These are phyloP conservation scores for Orussus abietinus DNA, from an alignment of 1,140 invertebrate genomes.

Conservation along the genomic window DNA sequence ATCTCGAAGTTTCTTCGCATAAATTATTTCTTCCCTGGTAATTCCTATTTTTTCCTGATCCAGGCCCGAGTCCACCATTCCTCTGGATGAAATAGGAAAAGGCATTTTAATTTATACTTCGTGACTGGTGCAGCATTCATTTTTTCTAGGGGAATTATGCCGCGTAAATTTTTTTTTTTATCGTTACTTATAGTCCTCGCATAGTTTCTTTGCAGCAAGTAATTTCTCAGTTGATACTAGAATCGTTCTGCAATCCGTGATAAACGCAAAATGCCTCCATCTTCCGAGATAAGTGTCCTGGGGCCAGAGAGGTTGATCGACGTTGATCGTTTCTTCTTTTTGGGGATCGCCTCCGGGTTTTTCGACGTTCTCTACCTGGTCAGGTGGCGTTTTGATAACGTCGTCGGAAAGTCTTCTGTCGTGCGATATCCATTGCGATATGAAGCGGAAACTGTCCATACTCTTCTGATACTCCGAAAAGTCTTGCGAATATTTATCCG, in stretches of 20 bases:
- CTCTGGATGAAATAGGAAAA: background rate
- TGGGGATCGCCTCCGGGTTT: too few relatives aligned
- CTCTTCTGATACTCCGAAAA: too few relatives aligned
- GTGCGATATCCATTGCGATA: too few relatives aligned
- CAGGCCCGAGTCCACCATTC: slow-evolving; percentile 8
- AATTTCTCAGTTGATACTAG: slow-evolving; percentile 52
- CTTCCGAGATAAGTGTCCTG: slow-evolving; percentile 64
- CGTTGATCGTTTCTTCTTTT: slow-evolving; percentile 40
- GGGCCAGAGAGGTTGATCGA: slow-evolving; percentile 61
- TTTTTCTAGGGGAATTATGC: background rate
- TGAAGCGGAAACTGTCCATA: too few relatives aligned
- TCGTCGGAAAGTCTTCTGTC: too few relatives aligned
- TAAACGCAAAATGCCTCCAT: slow-evolving; percentile 64
- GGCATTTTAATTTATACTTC: background rate
- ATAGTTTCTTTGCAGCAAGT: slow-evolving; percentile 56
- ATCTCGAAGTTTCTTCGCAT: slow-evolving; percentile 48
- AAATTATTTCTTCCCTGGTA: slow-evolving; percentile 39
- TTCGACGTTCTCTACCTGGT: too few relatives aligned
- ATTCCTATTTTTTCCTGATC: slow-evolving; percentile 49
- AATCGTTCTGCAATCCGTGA: slow-evolving; percentile 63
- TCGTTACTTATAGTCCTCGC: slow-evolving; percentile 52
- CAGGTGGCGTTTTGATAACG: too few relatives aligned
- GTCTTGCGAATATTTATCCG: too few relatives aligned
- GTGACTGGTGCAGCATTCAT: slow-evolving; percentile 4
- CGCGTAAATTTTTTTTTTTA: background rate